Evolutionary conservation across 2,888 invertebrate genomes (phyloP).

Genomic region (Dilophus febrilis): DNA sequence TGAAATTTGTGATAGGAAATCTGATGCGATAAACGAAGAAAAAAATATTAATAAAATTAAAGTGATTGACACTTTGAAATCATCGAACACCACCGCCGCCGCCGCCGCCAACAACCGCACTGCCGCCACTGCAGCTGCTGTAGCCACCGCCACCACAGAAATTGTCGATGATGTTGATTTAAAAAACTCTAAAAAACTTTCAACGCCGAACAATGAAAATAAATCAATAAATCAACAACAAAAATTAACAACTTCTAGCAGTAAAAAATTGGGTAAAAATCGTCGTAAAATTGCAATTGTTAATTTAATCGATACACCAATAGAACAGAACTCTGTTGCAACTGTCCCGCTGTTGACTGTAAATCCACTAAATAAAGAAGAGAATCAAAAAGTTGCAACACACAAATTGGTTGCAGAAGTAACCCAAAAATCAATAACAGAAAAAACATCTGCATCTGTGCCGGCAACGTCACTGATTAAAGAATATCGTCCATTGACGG

Average conservation of each 20-base stretch:
- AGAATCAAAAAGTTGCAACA: background rate
- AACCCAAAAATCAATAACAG: background rate
- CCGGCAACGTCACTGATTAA: background rate
- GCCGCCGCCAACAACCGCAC: background rate
- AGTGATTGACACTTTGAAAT: background rate
- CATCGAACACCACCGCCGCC: background rate
- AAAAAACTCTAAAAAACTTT: no score
- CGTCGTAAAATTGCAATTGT: no score
- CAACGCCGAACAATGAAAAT: no score
- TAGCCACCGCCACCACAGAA: background rate
- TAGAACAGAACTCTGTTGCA: no score
- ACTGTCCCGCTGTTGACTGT: no score
- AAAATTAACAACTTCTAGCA: no score
- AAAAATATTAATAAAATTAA: background rate
- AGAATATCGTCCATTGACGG: background rate
- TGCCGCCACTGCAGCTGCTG: background rate
- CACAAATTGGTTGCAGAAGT: background rate
- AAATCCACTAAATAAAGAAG: no score
- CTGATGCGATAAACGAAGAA: background rate
- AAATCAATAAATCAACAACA: no score
- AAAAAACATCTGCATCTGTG: background rate
- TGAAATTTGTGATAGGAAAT: background rate
- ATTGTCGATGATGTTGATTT: no score
- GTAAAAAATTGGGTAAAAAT: no score
- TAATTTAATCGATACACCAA: no score